phyloP scores from a whole-genome alignment of 2,113 vertebrate species.

The Synchiropus splendidus region DNA sequence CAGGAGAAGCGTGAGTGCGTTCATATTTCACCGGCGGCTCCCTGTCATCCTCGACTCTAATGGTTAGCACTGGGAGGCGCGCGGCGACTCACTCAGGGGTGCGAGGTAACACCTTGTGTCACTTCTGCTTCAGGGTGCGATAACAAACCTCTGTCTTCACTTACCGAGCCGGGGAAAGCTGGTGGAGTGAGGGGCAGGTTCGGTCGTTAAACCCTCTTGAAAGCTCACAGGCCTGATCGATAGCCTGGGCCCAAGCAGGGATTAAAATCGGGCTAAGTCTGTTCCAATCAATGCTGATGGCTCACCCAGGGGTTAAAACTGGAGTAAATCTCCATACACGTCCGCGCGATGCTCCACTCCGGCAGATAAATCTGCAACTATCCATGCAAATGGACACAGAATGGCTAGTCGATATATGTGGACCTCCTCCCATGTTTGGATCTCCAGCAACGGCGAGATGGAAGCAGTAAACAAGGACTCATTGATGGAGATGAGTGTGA shows the following conservation, averaged over 20 bases:
- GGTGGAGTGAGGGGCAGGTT: constrained; percentile 23
- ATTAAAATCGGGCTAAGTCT: constrained; percentile 69
- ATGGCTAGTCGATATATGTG: constrained; percentile 45
- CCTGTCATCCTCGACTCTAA: constrained; percentile 27
- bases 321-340: constrained; percentile 65
- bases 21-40: constrained; percentile 39
- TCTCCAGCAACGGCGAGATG: background rate
- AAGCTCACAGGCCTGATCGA: constrained; percentile 61
- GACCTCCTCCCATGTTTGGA: too few species aligned
- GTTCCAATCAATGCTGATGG: constrained; percentile 66
- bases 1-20: constrained; percentile 31
- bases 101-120: constrained; percentile 13
- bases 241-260: constrained; percentile 56
- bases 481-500: constrained; percentile 22
- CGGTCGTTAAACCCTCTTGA: constrained; percentile 62
- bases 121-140: constrained; percentile 29
- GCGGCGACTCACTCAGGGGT: constrained; percentile 3
- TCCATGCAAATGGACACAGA: constrained; percentile 58
- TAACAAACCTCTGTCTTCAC: constrained; percentile 39
- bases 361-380: constrained; percentile 49
- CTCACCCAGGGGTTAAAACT: constrained; percentile 64
- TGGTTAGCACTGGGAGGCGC: constrained; percentile 10
- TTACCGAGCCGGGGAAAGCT: constrained; percentile 15
- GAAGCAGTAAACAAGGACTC: constrained; percentile 28
- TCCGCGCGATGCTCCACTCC: constrained; percentile 56